Conservation (phyloP, 64 coral and sea anemone species). For the Pachyseris speciosa region DNA sequence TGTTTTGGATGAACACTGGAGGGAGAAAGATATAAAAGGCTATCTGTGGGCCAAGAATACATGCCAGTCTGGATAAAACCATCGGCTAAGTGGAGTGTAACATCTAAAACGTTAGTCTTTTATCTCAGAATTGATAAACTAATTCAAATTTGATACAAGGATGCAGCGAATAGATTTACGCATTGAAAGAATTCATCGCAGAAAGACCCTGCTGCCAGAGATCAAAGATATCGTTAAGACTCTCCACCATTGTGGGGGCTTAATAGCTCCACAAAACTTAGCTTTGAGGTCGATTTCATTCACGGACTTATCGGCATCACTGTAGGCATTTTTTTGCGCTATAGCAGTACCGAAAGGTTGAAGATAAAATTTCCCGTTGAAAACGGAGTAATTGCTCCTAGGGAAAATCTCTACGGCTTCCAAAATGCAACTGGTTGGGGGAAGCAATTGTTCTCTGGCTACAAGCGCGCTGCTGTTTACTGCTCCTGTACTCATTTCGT, state of each 20-base stretch:
- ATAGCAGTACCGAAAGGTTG: conserved; percentile 16
- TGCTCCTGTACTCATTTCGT: neutral
- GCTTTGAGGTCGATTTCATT: conserved; percentile 27
- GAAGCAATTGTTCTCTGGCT: neutral
- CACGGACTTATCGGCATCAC: conserved; percentile 12
- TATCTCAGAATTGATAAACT: neutral
- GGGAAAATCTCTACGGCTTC: conserved; percentile 18
- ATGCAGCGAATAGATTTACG: neutral
- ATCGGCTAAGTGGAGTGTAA: too few species aligned
- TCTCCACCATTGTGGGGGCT: neutral
- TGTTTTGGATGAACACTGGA: conserved; percentile 18
- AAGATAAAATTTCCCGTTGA: neutral
- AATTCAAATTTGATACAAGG: neutral
- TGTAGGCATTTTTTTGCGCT: conserved; percentile 8
- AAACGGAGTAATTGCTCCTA: neutral
- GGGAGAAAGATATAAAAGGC: conserved; percentile 5
- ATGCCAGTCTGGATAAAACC: too few species aligned
- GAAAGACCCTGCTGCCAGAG: too few species aligned
- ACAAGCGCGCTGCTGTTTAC: neutral
- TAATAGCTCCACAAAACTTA: neutral
- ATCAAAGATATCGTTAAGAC: neutral
- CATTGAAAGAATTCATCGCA: neutral
- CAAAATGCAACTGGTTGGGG: neutral
- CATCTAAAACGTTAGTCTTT: too few species aligned
- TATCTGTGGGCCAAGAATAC: too few species aligned